A percentile compares a stretch with the other conserved stretches of the same genome.
phyloP scores from a whole-genome alignment of 2,113 vertebrate species.

The Rhea pennata region DNA sequence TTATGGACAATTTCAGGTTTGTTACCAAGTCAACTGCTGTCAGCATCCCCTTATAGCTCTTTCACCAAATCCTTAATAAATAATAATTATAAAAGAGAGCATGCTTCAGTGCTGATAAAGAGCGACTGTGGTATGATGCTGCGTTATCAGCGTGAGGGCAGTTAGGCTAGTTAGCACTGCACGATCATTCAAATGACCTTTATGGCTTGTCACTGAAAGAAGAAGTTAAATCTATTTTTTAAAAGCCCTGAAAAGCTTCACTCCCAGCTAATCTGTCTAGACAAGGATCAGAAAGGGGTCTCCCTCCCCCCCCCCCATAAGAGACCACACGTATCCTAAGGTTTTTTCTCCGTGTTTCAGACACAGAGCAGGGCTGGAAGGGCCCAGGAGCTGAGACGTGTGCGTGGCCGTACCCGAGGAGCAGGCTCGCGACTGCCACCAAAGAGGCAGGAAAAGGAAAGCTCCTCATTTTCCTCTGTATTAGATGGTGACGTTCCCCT shows the following conservation, averaged over 20 bases:
- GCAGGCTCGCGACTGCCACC: neutral
- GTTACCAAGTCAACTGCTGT: neutral
- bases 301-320: accelerated
- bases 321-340: neutral
- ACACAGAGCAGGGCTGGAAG: neutral
- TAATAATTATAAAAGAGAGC: neutral
- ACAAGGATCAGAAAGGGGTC: neutral
- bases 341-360: neutral
- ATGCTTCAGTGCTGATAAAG: neutral
- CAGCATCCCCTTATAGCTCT: neutral
- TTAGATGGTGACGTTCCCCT: neutral
- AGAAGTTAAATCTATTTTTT: neutral
- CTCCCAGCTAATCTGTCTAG: neutral
- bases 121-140: neutral
- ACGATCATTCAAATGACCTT: neutral
- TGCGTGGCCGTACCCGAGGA: neutral
- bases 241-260: neutral
- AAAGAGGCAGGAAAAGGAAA: neutral
- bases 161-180: neutral
- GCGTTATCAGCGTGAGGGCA: neutral
- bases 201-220: neutral
- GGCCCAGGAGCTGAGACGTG: neutral
- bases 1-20: slow-evolving; percentile 24
- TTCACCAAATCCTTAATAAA: slow-evolving; percentile 18
- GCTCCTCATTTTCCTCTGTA: neutral